Percentiles rank a stretch among this genome's conserved stretches.
Evolutionary conservation across 2,797 vertebrate species (phyloP).

Genomic region (Chrysocyon brachyurus): DNA sequence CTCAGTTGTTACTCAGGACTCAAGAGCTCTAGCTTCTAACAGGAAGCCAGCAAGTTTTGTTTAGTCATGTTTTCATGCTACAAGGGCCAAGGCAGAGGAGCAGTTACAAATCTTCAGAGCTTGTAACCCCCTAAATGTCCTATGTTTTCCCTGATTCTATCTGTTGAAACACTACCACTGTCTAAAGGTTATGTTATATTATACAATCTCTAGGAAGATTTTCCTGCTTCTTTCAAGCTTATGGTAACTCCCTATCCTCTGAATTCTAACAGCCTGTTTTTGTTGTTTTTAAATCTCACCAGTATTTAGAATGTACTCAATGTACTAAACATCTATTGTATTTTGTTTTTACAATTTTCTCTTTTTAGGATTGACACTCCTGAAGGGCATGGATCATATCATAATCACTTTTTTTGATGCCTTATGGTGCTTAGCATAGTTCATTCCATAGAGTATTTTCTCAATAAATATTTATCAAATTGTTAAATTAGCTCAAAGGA

Average conservation of each 20-base stretch:
- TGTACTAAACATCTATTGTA: background rate
- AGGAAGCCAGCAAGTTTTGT: background rate
- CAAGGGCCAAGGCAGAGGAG: background rate
- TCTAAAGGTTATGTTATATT: background rate
- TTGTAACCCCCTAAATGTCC: background rate
- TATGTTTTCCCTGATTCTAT: background rate
- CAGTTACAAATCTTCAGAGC: background rate
- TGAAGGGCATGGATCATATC: background rate
- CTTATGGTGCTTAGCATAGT: background rate
- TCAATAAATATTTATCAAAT: background rate
- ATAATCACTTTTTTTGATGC: background rate
- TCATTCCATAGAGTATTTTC: background rate
- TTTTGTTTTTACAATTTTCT: slow-evolving; percentile 22
- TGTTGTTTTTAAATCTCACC: background rate
- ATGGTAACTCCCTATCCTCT: background rate
- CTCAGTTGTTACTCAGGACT: background rate
- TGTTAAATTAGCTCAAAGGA: background rate
- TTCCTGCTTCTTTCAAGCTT: background rate
- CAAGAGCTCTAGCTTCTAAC: background rate
- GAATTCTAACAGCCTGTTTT: background rate
- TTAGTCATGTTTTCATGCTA: background rate
- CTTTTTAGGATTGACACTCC: background rate
- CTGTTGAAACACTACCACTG: background rate
- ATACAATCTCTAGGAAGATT: background rate
- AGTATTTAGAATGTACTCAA: background rate